Conservation (phyloP, 2,888 invertebrate genomes). For the Eledone cirrhosa region DNA sequence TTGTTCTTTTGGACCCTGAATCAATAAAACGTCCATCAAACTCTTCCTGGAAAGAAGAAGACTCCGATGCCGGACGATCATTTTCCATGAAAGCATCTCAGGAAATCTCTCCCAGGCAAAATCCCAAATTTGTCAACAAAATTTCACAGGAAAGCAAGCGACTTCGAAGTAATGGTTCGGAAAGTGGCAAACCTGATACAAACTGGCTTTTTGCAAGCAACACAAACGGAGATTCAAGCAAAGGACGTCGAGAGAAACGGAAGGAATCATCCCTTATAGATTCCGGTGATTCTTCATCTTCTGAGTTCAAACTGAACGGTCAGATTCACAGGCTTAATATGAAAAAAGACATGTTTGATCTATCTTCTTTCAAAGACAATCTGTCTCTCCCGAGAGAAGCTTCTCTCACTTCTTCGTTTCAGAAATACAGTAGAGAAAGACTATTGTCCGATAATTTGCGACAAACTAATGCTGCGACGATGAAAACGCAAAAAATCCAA, state of each 20-base stretch:
- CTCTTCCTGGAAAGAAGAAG: not conserved
- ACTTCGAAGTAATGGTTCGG: not conserved
- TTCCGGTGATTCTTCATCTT: not conserved
- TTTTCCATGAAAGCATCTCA: slow-evolving; percentile 13
- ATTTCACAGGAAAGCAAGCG: not conserved
- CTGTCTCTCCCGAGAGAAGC: not conserved
- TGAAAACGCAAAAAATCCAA: not conserved
- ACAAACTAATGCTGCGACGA: not conserved
- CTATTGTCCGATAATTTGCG: not conserved
- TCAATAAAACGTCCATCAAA: not conserved
- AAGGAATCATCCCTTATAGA: not conserved
- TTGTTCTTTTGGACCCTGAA: slow-evolving; percentile 4
- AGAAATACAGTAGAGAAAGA: not conserved
- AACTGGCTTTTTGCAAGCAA: slow-evolving; percentile 4
- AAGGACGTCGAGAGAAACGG: not conserved
- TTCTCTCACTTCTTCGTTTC: not conserved
- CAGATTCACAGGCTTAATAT: not conserved
- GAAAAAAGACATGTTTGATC: slow-evolving; percentile 20
- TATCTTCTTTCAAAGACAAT: slow-evolving; percentile 20
- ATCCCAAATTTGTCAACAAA: not conserved
- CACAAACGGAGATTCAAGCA: not conserved
- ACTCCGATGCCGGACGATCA: not conserved
- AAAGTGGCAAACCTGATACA: not conserved
- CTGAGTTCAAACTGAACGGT: not conserved
- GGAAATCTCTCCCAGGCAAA: not conserved